These are phyloP conservation scores for Phoxinus phoxinus DNA, from an alignment of 2,113 vertebrate genomes.

Conservation along the genomic window DNA sequence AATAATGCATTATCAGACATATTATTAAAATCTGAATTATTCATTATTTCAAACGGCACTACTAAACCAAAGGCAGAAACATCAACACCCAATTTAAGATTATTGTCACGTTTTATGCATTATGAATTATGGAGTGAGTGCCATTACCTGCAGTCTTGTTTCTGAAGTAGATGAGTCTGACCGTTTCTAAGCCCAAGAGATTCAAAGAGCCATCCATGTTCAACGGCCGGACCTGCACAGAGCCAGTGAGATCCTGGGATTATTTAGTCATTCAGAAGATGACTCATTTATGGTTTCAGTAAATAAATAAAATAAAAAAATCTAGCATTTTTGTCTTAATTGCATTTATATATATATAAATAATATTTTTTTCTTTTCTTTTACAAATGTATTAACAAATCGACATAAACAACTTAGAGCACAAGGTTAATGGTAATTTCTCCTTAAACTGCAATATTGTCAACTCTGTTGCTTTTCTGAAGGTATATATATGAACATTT, in stretches of 20 bases:
- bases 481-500: too few relatives aligned
- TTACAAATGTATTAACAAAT: too few relatives aligned
- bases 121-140: not conserved
- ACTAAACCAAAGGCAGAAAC: constrained; percentile 16
- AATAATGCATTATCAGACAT: not conserved
- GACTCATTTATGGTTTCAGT: not conserved
- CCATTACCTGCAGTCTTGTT: constrained; percentile 96
- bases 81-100: not conserved
- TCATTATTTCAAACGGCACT: not conserved
- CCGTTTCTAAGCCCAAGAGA: constrained; percentile 91
- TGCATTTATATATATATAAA: too few relatives aligned
- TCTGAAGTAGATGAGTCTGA: constrained; percentile 97
- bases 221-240: constrained; percentile 89
- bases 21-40: not conserved
- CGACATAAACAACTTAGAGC: too few relatives aligned
- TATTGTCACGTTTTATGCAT: not conserved
- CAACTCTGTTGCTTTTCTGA: too few relatives aligned
- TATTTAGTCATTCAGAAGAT: not conserved
- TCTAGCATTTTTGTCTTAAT: not conserved
- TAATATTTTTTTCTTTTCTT: too few relatives aligned
- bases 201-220: constrained; percentile 96
- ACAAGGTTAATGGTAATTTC: too few relatives aligned
- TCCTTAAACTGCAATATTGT: too few relatives aligned
- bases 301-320: not conserved
- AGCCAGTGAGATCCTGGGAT: not conserved